Conservation (phyloP, 2,797 vertebrate genomes). For the Halcyon badia region DNA sequence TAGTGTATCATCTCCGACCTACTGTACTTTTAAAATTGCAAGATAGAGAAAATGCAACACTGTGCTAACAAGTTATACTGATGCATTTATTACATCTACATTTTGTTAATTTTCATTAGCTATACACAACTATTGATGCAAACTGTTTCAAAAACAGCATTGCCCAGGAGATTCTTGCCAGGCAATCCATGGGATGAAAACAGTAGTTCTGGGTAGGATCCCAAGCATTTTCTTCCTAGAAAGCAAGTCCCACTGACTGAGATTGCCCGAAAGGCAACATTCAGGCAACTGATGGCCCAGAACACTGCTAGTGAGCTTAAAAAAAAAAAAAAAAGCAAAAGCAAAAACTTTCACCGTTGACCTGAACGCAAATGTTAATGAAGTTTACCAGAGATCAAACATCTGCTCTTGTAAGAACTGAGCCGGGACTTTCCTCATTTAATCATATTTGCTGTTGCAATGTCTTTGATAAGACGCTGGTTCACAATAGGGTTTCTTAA, state of each 20-base stretch:
- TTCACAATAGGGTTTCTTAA: background rate
- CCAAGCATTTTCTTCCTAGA: background rate
- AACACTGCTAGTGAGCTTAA: background rate
- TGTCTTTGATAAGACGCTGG: background rate
- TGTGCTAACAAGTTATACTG: background rate
- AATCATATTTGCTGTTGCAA: background rate
- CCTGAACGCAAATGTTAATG: background rate
- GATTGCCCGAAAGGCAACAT: background rate
- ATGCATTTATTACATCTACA: background rate
- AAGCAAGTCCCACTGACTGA: background rate
- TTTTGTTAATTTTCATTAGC: background rate
- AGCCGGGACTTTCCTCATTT: background rate
- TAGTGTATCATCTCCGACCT: background rate
- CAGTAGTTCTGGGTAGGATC: background rate
- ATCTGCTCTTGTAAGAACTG: background rate
- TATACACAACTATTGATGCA: background rate
- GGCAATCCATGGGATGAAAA: background rate
- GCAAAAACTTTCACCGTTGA: background rate
- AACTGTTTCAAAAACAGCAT: background rate
- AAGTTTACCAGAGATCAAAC: constrained; percentile 20
- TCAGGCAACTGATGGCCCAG: background rate
- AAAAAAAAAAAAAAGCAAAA: background rate
- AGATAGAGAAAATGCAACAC: background rate
- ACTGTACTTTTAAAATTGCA: background rate
- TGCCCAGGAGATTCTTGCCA: background rate